Base-by-base conservation (phyloP, 2,888 invertebrate genomes). In the Pachliopta kotzebuea region DNA sequence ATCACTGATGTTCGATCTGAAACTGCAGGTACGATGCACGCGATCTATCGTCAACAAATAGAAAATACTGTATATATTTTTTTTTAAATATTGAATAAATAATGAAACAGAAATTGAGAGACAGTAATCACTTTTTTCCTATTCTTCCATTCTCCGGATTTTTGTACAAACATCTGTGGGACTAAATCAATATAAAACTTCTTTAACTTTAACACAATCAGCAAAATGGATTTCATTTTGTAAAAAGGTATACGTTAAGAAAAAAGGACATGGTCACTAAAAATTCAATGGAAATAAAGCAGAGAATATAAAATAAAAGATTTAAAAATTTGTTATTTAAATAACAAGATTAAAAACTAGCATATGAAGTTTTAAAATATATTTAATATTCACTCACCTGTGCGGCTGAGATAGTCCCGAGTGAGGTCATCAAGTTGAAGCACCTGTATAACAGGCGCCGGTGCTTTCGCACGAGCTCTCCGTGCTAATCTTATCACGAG, bases 391-490 rank as follows among this genome's bases (percentile, higher is more conserved):
- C 18, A 74, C 76, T 71, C 64, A 90, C 89, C 86, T 57, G 89
- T 81, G 68, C 83, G 85, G 65, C 90, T 89, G 63, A 90, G 70
- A 65, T 88, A 91, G 72, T 85, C 89, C 60, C 88, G 78, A 0
- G 89, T 88, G 24, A 89, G 85, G 62, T 91, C 90, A 55, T 90
- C 90, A 0, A 90, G 77, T 68, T 90, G 91, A 60, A 91, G 69
- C 49, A 91, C 90, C 68, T 90, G 90, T 69, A 90, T 88, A 70
- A 91, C 88, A 0, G 88, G 90, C n/a, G 81, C 78, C 4, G 81
- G 75, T 2, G 80, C 69, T 71, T 90, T 90, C 37, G 72, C 55
- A 4, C 88, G 76, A 1, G 86, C 77, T 1, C 89, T 70, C 3
- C 89, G 74, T 0, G 83, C 81, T 56, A 87, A 74, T 0, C 82